These are phyloP conservation scores for Darevskia mixta DNA, from an alignment of 2,797 vertebrate species.

Conservation along the genomic window DNA sequence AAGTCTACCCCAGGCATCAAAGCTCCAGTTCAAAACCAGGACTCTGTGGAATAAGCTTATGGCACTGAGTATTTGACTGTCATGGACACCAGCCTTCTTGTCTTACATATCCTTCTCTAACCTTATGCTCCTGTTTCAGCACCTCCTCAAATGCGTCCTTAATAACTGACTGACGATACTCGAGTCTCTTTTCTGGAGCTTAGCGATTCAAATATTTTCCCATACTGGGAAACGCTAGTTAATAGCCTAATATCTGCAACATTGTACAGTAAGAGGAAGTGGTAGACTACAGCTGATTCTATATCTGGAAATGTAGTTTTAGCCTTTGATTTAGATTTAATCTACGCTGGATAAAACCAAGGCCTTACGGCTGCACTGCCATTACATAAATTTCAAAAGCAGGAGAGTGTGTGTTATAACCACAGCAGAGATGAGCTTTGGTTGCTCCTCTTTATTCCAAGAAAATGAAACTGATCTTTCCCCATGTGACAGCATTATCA, in stretches of 20 bases:
- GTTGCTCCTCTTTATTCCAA: conserved; percentile 13
- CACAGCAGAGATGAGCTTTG: conserved; percentile 28
- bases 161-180: conserved; percentile 13
- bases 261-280: background rate
- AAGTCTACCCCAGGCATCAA: background rate
- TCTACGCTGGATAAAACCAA: background rate
- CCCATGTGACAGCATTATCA: conserved; percentile 58
- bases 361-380: rapidly evolving
- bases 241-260: background rate
- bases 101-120: background rate
- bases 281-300: background rate
- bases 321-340: background rate
- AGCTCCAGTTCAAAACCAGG: rapidly evolving
- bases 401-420: background rate
- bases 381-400: background rate
- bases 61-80: background rate
- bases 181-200: background rate
- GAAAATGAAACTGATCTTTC: conserved; percentile 64
- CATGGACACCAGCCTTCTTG: background rate
- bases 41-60: background rate
- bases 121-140: background rate
- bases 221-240: background rate
- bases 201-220: background rate
- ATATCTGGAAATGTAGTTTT: background rate
- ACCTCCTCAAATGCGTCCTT: background rate